Percentiles rank a stretch among this genome's conserved stretches.
phyloP scores from a whole-genome alignment of 2,797 vertebrate genomes.

The Scolopax bukidnonensis region DNA sequence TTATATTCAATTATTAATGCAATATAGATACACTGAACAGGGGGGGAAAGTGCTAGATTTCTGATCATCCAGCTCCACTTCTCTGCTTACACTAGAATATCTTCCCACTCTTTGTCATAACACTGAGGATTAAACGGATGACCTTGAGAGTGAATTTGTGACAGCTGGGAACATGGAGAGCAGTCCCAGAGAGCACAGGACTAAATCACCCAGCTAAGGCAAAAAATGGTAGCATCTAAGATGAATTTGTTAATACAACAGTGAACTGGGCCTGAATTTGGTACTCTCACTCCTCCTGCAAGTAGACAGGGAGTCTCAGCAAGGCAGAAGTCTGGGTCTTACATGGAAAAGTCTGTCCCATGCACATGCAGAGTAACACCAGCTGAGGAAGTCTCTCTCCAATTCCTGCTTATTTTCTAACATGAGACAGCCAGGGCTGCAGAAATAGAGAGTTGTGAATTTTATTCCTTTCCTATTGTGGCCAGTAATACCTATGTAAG shows the following conservation, averaged over 20 bases:
- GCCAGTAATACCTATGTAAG: not conserved
- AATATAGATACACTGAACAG: not conserved
- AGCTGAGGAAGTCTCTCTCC: accelerated
- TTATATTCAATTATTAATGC: not conserved
- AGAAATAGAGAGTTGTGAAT: not conserved
- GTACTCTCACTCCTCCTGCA: not conserved
- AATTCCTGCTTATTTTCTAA: not conserved
- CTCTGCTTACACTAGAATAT: not conserved
- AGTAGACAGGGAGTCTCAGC: not conserved
- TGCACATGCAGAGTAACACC: not conserved
- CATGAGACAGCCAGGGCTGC: not conserved
- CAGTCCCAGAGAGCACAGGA: not conserved
- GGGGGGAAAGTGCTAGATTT: not conserved
- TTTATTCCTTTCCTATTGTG: not conserved
- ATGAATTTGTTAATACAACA: not conserved
- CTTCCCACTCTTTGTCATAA: not conserved
- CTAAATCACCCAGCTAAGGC: not conserved
- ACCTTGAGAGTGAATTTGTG: not conserved
- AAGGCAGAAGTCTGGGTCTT: not conserved
- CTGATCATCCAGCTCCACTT: accelerated
- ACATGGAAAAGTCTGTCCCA: not conserved
- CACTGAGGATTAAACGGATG: not conserved
- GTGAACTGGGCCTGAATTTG: not conserved
- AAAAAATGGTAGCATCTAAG: not conserved
- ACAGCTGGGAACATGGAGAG: not conserved